Base-by-base conservation (phyloP, 2,888 invertebrate genomes). In the Heliconius ismenius region DNA sequence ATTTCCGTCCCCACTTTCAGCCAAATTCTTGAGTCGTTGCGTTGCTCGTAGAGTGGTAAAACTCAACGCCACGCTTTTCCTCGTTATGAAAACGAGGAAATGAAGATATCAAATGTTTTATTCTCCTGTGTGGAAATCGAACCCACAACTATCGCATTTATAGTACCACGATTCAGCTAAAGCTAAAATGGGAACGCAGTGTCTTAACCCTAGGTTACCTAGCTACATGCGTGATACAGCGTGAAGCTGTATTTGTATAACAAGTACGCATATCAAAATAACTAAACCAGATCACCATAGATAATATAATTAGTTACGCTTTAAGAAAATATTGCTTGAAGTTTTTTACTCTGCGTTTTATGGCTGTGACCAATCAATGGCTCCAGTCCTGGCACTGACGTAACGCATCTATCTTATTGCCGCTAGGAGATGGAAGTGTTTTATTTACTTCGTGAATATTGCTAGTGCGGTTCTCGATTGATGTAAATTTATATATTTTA, bases 291-390 rank as follows among this genome's bases (percentile, higher is more conserved):
- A 80, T 79, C 79, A 79, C 79, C 82, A 78, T 74, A 74, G 77
- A 80, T 76, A 83, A 83, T 80, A 78, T 72, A 21, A 79, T 82
- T 78, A 36, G 83, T 81, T 83, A 82, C 84, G 60, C 58, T 54
- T 90, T 1, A n/a, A 15, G 2, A 3, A 54, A 21, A 28, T 28
- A 54, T 64, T 13, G 70, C 36, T 73, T 39, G 28, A 65, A 76
- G 72, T 91, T 91, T 91, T 90, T 82, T 79, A 75, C 72, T 73
- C 80, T 84, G 84, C 79, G 80, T 81, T 84, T 84, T 83, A 84
- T 83, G 68, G 75, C 81, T 82, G 81, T 36, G 36, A 69, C 83
- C 76, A 83, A 84, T 81, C 63, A 63, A 76, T 68, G 62, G 49
- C 70, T 69, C 68, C 39, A 58, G 24, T 32, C 24, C 39, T 75